Evolutionary conservation across 2,888 invertebrate genomes (phyloP), one percentile per base, ranked within the genome.

Genomic region (Oscheius sp.): DNA sequence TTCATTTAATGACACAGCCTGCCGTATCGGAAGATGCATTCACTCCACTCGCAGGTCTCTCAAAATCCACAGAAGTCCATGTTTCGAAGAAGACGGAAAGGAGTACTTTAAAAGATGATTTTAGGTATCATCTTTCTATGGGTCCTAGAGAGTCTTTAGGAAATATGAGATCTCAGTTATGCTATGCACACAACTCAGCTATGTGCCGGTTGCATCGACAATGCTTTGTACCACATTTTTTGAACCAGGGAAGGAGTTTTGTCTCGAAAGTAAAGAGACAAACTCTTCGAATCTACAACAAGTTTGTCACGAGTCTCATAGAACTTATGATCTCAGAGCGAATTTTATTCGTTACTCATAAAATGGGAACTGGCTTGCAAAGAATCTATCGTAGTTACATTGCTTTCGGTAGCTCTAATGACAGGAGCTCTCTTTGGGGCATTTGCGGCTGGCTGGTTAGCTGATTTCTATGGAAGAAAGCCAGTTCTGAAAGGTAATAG

Each of bases 391-490:
- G 23, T 64, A 23, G 39, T 69, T 10, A 70, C 79, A 17, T 23
- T 68, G 15, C 58, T 78, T n/a, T 73, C 82, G 3, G 75, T 78
- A 37, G 53, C 69, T 15, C 69, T 83, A 15, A 84, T 86, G 84
- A 65, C 75, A 33, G 84, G 84, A 34, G 85, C 81, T 5, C 57
- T 84, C 0, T 23, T 80, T 6, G 86, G 86, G 23, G 74, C 85
- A 1, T 78, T 85, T 45, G 17, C 75, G 27, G 73, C 82, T 29
- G 86, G 86, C 10, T 82, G 73, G 64, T 27, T 83, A 6, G 84
- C 86, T 0, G 86, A 86, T 70, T 72, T 72, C n/a, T 76, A 74
- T 52, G 86, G 86, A 0, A 67, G 86, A 17, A 81, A 76, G 57
- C 85, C 85, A 2, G 78, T 80, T 6, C 73, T 79, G 29, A 72